Evolutionary conservation across 2,888 invertebrate genomes (phyloP).

Genomic region (Diabrotica balteata): DNA sequence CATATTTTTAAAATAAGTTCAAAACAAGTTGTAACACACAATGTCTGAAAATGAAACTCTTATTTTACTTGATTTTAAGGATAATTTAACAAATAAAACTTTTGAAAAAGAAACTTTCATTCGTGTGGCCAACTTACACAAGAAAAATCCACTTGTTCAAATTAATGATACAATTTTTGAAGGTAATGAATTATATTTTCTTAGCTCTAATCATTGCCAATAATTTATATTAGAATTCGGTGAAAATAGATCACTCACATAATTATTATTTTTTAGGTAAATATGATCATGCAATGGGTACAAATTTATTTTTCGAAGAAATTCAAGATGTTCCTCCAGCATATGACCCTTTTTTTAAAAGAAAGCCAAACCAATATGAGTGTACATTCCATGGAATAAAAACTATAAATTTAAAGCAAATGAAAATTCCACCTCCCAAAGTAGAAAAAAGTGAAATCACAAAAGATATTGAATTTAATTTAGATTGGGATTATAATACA

Average conservation of each 20-base stretch:
- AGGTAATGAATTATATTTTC: slow-evolving; percentile 42
- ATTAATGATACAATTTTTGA: slow-evolving; percentile 54
- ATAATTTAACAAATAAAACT: slow-evolving; percentile 48
- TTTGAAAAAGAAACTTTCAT: slow-evolving; percentile 53
- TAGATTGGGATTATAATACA: slow-evolving; percentile 50
- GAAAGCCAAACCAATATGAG: slow-evolving; percentile 67
- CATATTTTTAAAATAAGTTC: too few species aligned
- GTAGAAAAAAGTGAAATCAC: slow-evolving; percentile 39
- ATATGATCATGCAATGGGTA: slow-evolving; percentile 74
- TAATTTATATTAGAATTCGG: too few species aligned
- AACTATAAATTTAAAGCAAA: slow-evolving; percentile 70
- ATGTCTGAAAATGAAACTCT: slow-evolving; percentile 40
- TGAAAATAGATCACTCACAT: too few species aligned
- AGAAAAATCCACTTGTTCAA: slow-evolving; percentile 52
- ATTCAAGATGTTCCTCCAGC: slow-evolving; percentile 59
- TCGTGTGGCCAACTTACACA: slow-evolving; percentile 52
- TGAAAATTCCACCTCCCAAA: slow-evolving; percentile 64
- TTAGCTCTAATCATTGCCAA: too few species aligned
- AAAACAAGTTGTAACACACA: too few species aligned
- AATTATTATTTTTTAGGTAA: slow-evolving; percentile 65
- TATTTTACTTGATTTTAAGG: slow-evolving; percentile 53
- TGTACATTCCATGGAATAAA: slow-evolving; percentile 72
- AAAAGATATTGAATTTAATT: slow-evolving; percentile 47
- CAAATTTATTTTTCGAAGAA: slow-evolving; percentile 76
- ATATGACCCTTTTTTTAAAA: slow-evolving; percentile 50